Conservation (phyloP, 2,888 invertebrate genomes). For the Entomobrya multifasciata region DNA sequence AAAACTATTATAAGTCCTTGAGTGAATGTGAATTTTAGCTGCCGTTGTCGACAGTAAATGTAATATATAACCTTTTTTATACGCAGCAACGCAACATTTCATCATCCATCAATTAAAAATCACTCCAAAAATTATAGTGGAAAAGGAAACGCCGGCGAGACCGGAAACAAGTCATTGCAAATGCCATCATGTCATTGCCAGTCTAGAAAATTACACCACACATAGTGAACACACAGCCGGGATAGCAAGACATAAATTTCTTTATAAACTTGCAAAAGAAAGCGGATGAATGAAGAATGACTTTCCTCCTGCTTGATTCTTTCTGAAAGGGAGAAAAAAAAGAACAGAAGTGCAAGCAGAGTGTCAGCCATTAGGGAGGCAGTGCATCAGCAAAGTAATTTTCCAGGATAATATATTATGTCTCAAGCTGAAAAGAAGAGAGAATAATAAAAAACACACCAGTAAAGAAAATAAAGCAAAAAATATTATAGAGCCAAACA, state of each 20-base stretch:
- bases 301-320: constrained; percentile 32
- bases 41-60: constrained; percentile 9
- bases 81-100: background rate
- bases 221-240: background rate
- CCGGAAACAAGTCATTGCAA: constrained; percentile 42
- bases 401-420: constrained; percentile 65
- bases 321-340: background rate
- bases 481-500: constrained; percentile 7
- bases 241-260: background rate
- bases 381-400: constrained; percentile 63
- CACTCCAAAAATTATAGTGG: constrained; percentile 20
- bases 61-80: constrained; percentile 23
- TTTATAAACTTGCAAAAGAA: constrained; percentile 8
- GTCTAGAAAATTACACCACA: background rate
- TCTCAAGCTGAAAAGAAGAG: constrained; percentile 26
- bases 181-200: constrained; percentile 35
- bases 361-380: constrained; percentile 45
- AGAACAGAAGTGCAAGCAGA: constrained; percentile 41
- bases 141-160: constrained; percentile 14
- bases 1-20: background rate
- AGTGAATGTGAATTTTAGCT: background rate
- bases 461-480: constrained; percentile 30
- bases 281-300: constrained; percentile 50
- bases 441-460: background rate
- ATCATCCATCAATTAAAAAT: constrained; percentile 41